These are phyloP conservation scores for Alfaro cultratus DNA, from an alignment of 2,797 vertebrate genomes.

Conservation along the genomic window DNA sequence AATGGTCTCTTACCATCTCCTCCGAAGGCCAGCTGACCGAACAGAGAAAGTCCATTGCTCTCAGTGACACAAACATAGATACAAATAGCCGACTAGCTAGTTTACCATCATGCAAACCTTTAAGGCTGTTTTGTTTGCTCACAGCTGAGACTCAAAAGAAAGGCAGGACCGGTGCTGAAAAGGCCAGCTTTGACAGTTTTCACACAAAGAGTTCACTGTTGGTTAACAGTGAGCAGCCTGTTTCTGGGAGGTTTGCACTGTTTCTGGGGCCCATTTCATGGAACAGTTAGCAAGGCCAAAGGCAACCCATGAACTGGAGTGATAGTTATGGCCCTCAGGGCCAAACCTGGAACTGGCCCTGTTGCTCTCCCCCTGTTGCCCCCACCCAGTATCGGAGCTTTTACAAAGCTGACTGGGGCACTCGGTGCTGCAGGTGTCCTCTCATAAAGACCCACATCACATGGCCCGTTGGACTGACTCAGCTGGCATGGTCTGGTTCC, in stretches of 20 bases:
- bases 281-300: constrained; percentile 88
- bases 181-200: constrained; percentile 81
- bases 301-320: constrained; percentile 84
- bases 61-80: constrained; percentile 67
- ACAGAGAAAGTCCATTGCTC: constrained; percentile 66
- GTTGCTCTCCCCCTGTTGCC: constrained; percentile 53
- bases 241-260: constrained; percentile 82
- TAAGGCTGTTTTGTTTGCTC: constrained; percentile 82
- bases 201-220: constrained; percentile 88
- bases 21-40: constrained; percentile 72
- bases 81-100: constrained; percentile 73
- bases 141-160: constrained; percentile 75
- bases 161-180: constrained; percentile 80
- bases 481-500: constrained; percentile 46
- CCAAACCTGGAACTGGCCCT: constrained; percentile 76
- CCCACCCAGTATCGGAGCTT: constrained; percentile 73
- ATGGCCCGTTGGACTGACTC: constrained; percentile 62
- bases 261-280: constrained; percentile 88
- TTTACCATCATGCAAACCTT: constrained; percentile 74
- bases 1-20: constrained; percentile 51
- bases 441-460: constrained; percentile 74
- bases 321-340: constrained; percentile 79
- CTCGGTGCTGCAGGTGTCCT: constrained; percentile 75
- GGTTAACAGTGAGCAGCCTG: constrained; percentile 87
- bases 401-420: constrained; percentile 73